Evolutionary conservation across 2,797 vertebrate species (phyloP), one percentile per base, ranked within the genome.

Genomic region (Artibeus lituratus): DNA sequence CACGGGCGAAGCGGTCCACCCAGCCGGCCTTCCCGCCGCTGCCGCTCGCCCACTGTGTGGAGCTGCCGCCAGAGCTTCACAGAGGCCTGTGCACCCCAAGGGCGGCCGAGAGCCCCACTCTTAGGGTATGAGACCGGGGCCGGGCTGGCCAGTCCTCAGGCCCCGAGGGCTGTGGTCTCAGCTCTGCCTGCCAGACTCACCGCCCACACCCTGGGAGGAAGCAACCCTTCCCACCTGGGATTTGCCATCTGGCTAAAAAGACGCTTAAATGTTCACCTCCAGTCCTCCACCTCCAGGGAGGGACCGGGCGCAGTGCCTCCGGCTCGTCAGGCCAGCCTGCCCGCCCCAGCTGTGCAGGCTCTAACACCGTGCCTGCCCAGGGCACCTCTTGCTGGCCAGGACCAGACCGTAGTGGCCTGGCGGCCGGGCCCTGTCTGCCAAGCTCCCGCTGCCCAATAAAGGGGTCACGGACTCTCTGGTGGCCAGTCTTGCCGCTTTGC

Each of bases 261-360:
- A 59, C 3, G 6, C 65, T 62, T 35, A 18, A 18, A 0, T 11
- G 14, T 0, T 11, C 32, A 62, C 19, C 5, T 5, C 4, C 7
- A 11, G 53, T 4, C 32, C 55, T 24, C 51, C 10, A 10, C 22
- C 35, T 49, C 53, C 22, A 3, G 0, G 24, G 16, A 39, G 32
- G 29, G 55, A 29, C n/a, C 1, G 0, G 15, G 35, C 53, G 44
- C 16, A 1, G 2, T 0, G 0, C 32, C 55, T 47, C 49, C 2
- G 59, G 24, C 15, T 10, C 57, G 44, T 51, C 26, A 22, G 49
- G 59, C 9, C 16, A 35, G 47, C 29, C 7, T 10, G 47, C 19
- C 65, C 3, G 0, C n/a, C 16, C 21, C 24, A 24, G 32, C 32
- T 7, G 35, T 24, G 26, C 22, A 0, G 16, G 10, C 18, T 5